Evolutionary conservation across 2,888 invertebrate species (phyloP).

Genomic region (Pyrgus malvae): DNA sequence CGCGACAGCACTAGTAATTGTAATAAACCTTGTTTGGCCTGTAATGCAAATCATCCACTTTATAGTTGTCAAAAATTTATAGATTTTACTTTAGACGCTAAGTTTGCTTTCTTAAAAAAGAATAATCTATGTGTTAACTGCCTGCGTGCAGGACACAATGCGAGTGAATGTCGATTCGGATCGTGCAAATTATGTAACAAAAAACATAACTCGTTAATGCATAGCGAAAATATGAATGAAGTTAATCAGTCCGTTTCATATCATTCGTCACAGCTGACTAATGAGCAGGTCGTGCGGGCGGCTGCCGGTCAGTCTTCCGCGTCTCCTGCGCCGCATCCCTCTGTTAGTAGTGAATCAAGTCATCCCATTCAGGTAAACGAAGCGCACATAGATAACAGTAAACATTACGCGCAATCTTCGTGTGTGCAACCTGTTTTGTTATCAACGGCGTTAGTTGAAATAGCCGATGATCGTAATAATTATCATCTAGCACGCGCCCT

Average conservation of each 20-base stretch:
- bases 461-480: slow-evolving; percentile 8
- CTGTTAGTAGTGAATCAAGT: background rate
- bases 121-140: background rate
- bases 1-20: background rate
- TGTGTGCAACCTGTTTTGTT: background rate
- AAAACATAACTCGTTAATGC: background rate
- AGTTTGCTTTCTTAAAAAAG: background rate
- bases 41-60: background rate
- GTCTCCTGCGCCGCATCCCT: background rate
- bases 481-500: slow-evolving; percentile 29
- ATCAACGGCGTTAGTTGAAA: background rate
- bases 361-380: background rate
- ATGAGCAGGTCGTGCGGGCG: background rate
- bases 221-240: background rate
- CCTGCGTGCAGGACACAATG: background rate
- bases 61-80: background rate
- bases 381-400: background rate
- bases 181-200: background rate
- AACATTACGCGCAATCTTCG: background rate
- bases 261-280: background rate
- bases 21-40: background rate
- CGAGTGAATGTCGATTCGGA: background rate
- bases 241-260: too few relatives aligned
- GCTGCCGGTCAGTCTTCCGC: background rate
- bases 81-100: background rate